Evolutionary conservation across 2,797 vertebrate genomes (phyloP).

Genomic region (Aldrovandia affinis): DNA sequence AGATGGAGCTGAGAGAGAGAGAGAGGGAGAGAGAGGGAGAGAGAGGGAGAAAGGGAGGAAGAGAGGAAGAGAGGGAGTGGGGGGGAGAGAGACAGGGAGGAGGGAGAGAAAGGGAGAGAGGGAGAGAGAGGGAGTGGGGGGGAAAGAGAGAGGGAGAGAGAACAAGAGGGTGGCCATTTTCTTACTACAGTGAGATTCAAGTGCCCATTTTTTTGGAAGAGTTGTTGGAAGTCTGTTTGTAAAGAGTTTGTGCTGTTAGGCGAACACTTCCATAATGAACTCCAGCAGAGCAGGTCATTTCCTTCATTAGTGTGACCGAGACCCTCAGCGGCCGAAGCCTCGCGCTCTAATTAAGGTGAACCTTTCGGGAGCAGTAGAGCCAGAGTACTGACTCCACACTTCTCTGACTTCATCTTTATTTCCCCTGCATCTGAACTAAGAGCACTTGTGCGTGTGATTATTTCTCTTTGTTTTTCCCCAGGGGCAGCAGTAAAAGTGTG

Average conservation of each 20-base stretch:
- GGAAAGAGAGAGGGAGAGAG: not conserved
- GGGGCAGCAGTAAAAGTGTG: too few species aligned
- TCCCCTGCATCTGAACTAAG: not conserved
- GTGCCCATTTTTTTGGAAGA: too few species aligned
- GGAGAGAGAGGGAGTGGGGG: not conserved
- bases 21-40: not conserved
- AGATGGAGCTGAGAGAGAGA: too few species aligned
- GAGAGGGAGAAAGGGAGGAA: not conserved
- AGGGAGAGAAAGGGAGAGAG: too few species aligned
- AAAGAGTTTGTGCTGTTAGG: not conserved
- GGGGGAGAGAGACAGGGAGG: too few species aligned
- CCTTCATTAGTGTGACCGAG: not conserved
- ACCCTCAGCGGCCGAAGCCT: not conserved
- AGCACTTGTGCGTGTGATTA: not conserved
- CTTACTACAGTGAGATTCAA: not conserved
- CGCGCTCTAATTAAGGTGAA: not conserved
- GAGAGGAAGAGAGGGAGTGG: not conserved
- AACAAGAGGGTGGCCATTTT: not conserved
- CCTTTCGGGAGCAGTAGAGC: not conserved
- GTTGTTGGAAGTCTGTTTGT: too few species aligned
- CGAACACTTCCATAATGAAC: not conserved
- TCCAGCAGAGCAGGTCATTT: not conserved
- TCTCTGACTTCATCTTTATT: not conserved
- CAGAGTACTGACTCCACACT: too few species aligned
- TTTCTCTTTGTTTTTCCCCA: too few species aligned